A percentile compares a stretch with the other conserved stretches of the same genome.
Conservation (phyloP, 2,797 vertebrate genomes). For the Neosilurus hyrtlii region DNA sequence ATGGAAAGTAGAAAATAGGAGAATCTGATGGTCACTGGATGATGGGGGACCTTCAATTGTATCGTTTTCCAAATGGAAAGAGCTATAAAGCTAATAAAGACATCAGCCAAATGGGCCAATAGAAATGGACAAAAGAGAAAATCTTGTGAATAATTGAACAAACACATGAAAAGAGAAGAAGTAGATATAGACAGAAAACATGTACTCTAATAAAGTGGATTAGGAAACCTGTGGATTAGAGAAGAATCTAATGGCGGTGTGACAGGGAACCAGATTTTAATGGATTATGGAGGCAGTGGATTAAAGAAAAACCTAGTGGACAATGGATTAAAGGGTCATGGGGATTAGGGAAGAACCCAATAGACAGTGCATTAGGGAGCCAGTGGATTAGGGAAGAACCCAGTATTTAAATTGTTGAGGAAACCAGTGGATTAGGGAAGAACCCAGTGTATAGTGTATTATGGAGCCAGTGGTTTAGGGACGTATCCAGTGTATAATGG, state of each 20-base stretch:
- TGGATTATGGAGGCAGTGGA: too few species aligned
- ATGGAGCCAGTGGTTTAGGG: not conserved
- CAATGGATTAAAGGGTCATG: too few species aligned
- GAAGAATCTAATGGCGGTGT: too few species aligned
- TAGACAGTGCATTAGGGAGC: not conserved
- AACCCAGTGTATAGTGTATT: too few species aligned
- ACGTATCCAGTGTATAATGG: not conserved
- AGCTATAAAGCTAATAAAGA: not conserved
- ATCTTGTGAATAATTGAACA: not conserved
- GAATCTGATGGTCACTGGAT: not conserved
- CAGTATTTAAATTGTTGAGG: too few species aligned
- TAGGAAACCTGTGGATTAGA: too few species aligned
- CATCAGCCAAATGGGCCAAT: not conserved
- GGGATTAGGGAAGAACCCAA: not conserved
- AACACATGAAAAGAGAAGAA: not conserved
- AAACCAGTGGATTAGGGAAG: not conserved
- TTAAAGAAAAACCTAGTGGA: too few species aligned
- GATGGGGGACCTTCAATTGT: not conserved
- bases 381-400: not conserved
- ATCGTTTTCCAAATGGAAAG: not conserved
- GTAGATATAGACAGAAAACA: too few species aligned
- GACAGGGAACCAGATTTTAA: too few species aligned
- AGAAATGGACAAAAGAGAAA: not conserved
- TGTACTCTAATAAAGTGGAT: too few species aligned
- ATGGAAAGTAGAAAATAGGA: not conserved